Base-by-base conservation (phyloP, 2,113 vertebrate genomes). In the Paraplagusia blochii region DNA sequence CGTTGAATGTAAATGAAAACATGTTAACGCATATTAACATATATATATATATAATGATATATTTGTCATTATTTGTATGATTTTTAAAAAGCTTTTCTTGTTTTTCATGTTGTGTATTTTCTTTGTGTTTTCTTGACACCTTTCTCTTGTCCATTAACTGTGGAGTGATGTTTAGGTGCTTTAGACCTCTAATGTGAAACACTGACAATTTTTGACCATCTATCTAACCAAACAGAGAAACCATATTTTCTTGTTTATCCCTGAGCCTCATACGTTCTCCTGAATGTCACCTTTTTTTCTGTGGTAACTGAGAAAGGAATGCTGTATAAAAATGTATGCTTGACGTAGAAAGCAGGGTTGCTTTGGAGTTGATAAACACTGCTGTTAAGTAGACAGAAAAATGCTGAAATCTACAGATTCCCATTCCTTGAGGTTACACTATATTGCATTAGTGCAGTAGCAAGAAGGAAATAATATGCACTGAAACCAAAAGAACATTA, bases 1-100 rank as follows among this genome's bases (percentile, higher is more conserved):
- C 46, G 52, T 67, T 72, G 51, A 72, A 75, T 81, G 74, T 76
- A 39, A 44, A 48, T 44, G 33, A 72, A 22, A 54, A 29, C 17
- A 46, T 19, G 63, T 58, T 13, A 66, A 52, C 48, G 72, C 43
- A 43, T 18, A 64, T 22, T 53, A 48, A 53, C 57, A 69, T 58
- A 60, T 51, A 56, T 54, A 39, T n/a, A n/a, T n/a, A n/a, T n/a
- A n/a, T n/a, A 63, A 44, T 1, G 44, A 47, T 17, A 38, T 53
- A 56, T 53, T 36, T 59, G 9, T 47, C 53, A 45, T 73, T 2
- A 56, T 71, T 64, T 59, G 11, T 52, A 11, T 45, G 42, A 53
- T 46, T 47, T 1, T 10, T 10, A 15, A 72, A 63, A 10, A 8
- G 1, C 44, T n/a, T 34, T 29, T 13, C 46, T 33, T 57, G 56